phyloP scores from a whole-genome alignment of 2,888 invertebrate species.

The Rhingia rostrata region DNA sequence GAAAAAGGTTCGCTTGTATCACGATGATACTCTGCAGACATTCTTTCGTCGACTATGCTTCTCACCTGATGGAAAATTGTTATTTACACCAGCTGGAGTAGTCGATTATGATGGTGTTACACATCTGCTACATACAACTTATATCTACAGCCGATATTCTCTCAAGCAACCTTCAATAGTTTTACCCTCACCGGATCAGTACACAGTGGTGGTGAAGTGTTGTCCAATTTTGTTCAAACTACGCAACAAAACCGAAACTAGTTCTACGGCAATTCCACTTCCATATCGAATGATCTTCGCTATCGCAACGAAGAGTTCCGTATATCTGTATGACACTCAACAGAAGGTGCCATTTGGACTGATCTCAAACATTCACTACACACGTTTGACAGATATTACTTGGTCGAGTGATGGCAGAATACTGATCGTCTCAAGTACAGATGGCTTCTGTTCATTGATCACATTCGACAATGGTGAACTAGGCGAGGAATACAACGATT shows the following conservation, averaged over 20 bases:
- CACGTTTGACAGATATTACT: conserved; percentile 92
- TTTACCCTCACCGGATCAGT: conserved; percentile 90
- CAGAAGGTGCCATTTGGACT: conserved; percentile 90
- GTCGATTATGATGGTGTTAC: conserved; percentile 89
- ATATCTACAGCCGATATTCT: conserved; percentile 85
- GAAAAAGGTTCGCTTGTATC: conserved; percentile 89
- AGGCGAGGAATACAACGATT: conserved; percentile 84
- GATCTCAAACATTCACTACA: conserved; percentile 93
- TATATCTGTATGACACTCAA: conserved; percentile 94
- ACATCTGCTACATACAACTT: conserved; percentile 85
- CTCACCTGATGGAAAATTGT: conserved; percentile 94
- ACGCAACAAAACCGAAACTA: conserved; percentile 82
- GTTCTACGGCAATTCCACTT: conserved; percentile 85
- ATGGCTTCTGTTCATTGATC: conserved; percentile 94
- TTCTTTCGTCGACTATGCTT: conserved; percentile 95
- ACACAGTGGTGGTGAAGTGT: conserved; percentile 92
- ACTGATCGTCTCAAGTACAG: conserved; percentile 92
- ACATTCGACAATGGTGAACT: conserved; percentile 90
- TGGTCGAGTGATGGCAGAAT: conserved; percentile 93
- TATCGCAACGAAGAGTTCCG: conserved; percentile 93
- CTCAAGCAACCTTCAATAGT: conserved; percentile 89
- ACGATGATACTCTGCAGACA: conserved; percentile 96
- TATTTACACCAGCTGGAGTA: conserved; percentile 95
- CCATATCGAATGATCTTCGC: conserved; percentile 95
- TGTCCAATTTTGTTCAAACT: conserved; percentile 89